Conservation (phyloP, 2,797 vertebrate genomes). For the Pogonophryne albipinna region DNA sequence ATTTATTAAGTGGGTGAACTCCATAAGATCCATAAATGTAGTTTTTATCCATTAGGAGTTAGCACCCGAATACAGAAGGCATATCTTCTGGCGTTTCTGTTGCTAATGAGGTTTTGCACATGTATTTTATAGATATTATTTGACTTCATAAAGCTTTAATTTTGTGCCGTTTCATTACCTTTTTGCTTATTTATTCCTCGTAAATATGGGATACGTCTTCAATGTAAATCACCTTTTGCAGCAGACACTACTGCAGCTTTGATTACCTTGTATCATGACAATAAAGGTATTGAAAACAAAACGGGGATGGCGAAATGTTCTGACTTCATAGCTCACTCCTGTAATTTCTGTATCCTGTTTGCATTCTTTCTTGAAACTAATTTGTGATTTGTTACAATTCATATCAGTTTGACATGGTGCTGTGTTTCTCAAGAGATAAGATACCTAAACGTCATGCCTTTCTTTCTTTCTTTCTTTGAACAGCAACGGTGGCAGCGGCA, state of each 20-base stretch:
- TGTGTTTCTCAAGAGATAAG: slow-evolving; percentile 10
- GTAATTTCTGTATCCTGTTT: background rate
- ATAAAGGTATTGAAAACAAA: too few species aligned
- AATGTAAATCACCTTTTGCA: too few species aligned
- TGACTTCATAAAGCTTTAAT: too few species aligned
- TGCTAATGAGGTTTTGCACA: too few species aligned
- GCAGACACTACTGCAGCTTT: too few species aligned
- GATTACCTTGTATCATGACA: too few species aligned
- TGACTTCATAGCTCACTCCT: background rate
- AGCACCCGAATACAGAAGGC: too few species aligned
- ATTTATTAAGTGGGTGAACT: background rate
- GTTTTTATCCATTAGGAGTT: background rate
- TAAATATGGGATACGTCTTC: too few species aligned
- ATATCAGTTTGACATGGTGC: background rate
- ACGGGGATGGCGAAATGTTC: background rate
- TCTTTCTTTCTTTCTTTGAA: background rate
- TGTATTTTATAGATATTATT: too few species aligned
- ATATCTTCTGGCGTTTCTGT: too few species aligned
- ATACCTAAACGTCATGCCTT: background rate
- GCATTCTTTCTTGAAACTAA: background rate
- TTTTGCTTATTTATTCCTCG: too few species aligned
- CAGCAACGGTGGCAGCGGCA: slow-evolving; percentile 67
- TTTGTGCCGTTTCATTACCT: too few species aligned
- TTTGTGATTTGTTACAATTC: background rate
- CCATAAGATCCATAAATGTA: background rate